Base-by-base conservation (phyloP, 92 coral and sea anemone species). In the Ricordea florida region DNA sequence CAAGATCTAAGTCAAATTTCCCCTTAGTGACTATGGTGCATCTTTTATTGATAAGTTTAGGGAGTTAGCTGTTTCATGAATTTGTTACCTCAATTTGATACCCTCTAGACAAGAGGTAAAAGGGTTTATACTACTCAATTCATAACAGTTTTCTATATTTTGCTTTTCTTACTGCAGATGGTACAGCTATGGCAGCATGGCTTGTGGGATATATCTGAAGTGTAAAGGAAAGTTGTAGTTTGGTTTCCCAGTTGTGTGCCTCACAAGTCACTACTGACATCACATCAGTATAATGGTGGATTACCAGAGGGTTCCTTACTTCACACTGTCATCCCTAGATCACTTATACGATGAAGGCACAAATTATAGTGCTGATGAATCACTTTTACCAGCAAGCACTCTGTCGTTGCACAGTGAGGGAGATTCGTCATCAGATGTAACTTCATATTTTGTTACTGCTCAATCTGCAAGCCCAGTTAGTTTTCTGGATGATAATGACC, bases 321-420 rank as follows among this genome's bases (percentile, higher is more conserved):
- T 28, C 22, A 10, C 27, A 25, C 15, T 31, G 28, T 41, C 53
- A 9, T 28, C 40, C 42, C 1, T 35, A 17, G 27, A 17, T 1
- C 53, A 70, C 30, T 55, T 40, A 10, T 11, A 8, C 38, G 77
- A 70, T 38, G 10, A 37, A 14, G 25, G 47, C 4, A 33, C 56
- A n/a, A 34, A 34, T 29, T 31, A 52, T 4, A 81, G 75, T 15
- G 82, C 70, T 15, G 83, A 80, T 46, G 94, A 89, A 9, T 86
- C 94, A 4, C 21, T 80, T 34, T 41, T 81, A 33, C 94, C 94
- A 16, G 46, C 85, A 29, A 86, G 92, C 47, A 58, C 96, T 5
- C 25, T 81, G 43, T 81, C 87, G 6, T 35, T 61, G 13, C 41
- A 59, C 77, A 90, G 92, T 69, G 91, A 79, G 20, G 53, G 59